Percentiles rank a stretch among this genome's conserved stretches.
phyloP scores from a whole-genome alignment of 1,140 invertebrate species.

The Sitophilus oryzae region DNA sequence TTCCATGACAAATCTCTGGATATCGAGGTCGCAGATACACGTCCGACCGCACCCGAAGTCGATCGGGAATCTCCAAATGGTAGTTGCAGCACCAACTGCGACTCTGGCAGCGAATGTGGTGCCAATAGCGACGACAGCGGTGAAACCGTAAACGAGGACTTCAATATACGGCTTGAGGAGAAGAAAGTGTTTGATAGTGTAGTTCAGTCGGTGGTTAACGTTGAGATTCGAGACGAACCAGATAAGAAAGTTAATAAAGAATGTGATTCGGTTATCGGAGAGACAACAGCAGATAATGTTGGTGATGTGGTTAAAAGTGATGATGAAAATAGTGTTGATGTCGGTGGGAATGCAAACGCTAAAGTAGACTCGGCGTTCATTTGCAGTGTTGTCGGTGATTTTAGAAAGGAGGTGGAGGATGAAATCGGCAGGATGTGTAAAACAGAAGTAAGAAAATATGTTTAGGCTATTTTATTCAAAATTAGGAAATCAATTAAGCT shows the following conservation, averaged over 20 bases:
- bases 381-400: slow-evolving; percentile 49
- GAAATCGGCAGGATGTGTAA: slow-evolving; percentile 43
- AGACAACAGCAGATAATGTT: background rate
- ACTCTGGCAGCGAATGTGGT: slow-evolving; percentile 2
- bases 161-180: slow-evolving; percentile 11
- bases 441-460: slow-evolving; percentile 1
- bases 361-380: background rate
- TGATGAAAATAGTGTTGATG: background rate
- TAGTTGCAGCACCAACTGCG: slow-evolving; percentile 1
- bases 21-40: slow-evolving; percentile 33
- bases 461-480: too few relatives aligned
- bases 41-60: background rate
- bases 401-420: slow-evolving; percentile 51
- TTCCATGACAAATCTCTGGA: slow-evolving; percentile 57
- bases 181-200: slow-evolving; percentile 14
- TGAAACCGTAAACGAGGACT: slow-evolving; percentile 9
- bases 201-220: background rate
- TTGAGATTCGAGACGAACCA: background rate
- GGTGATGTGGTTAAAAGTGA: background rate
- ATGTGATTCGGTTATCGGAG: background rate
- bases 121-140: background rate
- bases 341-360: background rate
- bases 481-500: too few relatives aligned
- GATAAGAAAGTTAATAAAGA: background rate
- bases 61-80: slow-evolving; percentile 2